phyloP scores from a whole-genome alignment of 2,113 vertebrate genomes.

The Hyaena hyaena region DNA sequence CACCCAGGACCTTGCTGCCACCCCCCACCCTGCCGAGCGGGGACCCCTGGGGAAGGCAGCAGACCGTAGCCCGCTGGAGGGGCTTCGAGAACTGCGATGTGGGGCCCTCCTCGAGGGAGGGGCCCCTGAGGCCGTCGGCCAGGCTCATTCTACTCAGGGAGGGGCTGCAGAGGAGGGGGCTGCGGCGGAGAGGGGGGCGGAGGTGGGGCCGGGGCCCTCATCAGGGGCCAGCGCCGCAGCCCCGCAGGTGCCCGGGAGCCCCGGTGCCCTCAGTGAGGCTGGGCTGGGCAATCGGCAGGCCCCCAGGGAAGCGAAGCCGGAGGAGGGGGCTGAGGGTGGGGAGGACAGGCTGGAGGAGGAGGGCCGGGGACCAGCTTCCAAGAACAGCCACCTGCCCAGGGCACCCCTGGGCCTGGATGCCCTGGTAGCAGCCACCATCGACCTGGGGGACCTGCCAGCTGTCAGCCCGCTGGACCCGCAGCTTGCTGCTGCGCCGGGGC shows the following conservation, averaged over 20 bases:
- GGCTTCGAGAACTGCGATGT: constrained; percentile 36
- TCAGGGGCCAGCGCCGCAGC: constrained; percentile 77
- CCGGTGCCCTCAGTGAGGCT: not conserved
- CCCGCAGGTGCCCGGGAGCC: constrained; percentile 76
- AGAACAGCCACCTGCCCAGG: not conserved
- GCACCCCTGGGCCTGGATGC: constrained; percentile 90
- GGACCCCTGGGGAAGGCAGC: constrained; percentile 60
- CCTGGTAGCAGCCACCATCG: constrained; percentile 93
- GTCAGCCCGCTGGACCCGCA: constrained; percentile 53
- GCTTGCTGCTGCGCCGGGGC: not conserved
- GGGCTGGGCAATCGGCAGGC: constrained; percentile 58
- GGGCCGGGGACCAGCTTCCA: not conserved
- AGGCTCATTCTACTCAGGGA: constrained; percentile 76
- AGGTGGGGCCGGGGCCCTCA: constrained; percentile 63
- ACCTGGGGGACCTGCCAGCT: constrained; percentile 88
- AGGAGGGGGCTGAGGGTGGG: constrained; percentile 74
- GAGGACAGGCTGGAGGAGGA: constrained; percentile 41
- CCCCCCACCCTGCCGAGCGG: constrained; percentile 66
- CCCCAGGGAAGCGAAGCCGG: constrained; percentile 65
- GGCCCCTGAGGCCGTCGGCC: constrained; percentile 39
- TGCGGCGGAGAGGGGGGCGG: not conserved
- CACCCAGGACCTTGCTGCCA: constrained; percentile 61
- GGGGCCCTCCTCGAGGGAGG: constrained; percentile 63
- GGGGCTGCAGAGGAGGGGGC: constrained; percentile 39
- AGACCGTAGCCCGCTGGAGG: constrained; percentile 25